Conservation (phyloP, 1,140 invertebrate species). For the Dreissena rostriformis region DNA sequence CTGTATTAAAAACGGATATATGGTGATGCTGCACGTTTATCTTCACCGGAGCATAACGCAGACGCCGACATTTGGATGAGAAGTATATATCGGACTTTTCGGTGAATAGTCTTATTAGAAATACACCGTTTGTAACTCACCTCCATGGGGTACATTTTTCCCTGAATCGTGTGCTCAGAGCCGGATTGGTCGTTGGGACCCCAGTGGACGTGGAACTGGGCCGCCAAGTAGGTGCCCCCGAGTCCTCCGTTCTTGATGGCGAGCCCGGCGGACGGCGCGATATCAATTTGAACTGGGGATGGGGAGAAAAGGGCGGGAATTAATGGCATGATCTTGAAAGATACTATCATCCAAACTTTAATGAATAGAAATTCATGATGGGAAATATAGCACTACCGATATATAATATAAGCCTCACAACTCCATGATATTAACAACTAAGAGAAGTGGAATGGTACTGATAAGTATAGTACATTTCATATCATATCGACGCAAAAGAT, state of each 20-base stretch:
- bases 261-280: constrained; percentile 8
- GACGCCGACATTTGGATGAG: too few species aligned
- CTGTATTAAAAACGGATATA: too few species aligned
- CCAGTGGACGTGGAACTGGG: constrained; percentile 78
- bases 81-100: too few species aligned
- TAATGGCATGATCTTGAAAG: background rate
- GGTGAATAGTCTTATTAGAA: background rate
- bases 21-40: background rate
- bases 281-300: constrained; percentile 57
- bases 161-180: constrained; percentile 74
- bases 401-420: background rate
- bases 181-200: constrained; percentile 64
- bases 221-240: constrained; percentile 59
- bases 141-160: constrained; percentile 71
- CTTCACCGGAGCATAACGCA: background rate
- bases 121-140: constrained; percentile 58
- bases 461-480: constrained; percentile 1
- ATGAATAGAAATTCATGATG: background rate
- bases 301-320: background rate
- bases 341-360: background rate
- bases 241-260: constrained; percentile 59
- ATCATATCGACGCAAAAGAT: background rate
- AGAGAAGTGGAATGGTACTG: background rate
- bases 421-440: background rate
- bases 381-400: background rate